Conservation (phyloP, 2,797 vertebrate genomes). For the Tapirus indicus region DNA sequence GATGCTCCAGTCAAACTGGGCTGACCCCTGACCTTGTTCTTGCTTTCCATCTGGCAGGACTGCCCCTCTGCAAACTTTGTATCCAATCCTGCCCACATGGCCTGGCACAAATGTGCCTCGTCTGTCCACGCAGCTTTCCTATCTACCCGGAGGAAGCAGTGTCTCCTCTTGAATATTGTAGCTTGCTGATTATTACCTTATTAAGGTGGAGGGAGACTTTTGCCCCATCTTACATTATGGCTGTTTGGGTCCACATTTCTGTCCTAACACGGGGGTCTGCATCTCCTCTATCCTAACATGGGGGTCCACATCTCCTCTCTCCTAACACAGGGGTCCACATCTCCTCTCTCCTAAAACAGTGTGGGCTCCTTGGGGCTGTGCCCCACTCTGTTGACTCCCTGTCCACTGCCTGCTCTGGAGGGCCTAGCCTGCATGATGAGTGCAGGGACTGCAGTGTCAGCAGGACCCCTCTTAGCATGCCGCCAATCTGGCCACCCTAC, state of each 20-base stretch:
- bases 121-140: background rate
- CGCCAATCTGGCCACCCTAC: background rate
- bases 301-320: background rate
- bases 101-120: background rate
- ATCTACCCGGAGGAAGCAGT: background rate
- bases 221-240: background rate
- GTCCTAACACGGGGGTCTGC: background rate
- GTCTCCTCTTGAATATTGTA: background rate
- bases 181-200: background rate
- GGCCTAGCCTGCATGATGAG: no score
- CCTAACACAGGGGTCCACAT: no score
- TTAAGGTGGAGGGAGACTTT: background rate
- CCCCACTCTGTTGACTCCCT: background rate
- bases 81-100: background rate
- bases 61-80: background rate
- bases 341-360: background rate
- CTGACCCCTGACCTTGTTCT: background rate
- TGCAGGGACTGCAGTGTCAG: background rate
- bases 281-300: background rate
- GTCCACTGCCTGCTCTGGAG: background rate
- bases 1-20: background rate
- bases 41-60: background rate
- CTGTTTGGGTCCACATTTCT: rapidly evolving
- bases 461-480: background rate
- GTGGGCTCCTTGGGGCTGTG: background rate